These are phyloP conservation scores for Gambusia yucatana DNA, from an alignment of 2,797 vertebrate genomes.

Conservation along the genomic window DNA sequence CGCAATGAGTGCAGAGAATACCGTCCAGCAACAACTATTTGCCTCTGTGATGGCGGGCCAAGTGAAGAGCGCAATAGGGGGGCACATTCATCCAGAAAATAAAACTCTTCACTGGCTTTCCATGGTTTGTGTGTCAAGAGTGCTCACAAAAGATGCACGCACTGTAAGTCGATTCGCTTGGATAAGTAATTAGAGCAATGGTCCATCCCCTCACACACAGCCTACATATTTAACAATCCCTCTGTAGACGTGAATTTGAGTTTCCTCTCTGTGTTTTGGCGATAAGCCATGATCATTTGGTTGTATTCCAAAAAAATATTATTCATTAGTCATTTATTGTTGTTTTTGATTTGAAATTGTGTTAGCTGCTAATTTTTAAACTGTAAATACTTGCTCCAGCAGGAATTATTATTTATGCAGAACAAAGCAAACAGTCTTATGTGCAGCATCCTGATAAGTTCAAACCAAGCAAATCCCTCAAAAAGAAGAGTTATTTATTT, in stretches of 20 bases:
- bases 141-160: conserved; percentile 62
- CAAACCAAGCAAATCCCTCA: conserved; percentile 17
- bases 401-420: conserved; percentile 14
- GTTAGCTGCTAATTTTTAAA: conserved; percentile 15
- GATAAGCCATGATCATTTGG: conserved; percentile 46
- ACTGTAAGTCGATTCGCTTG: conserved; percentile 71
- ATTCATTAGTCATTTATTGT: conserved; percentile 41
- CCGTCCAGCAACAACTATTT: conserved; percentile 60
- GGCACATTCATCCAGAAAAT: conserved; percentile 30
- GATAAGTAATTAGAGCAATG: conserved; percentile 79
- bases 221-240: conserved; percentile 65
- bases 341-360: conserved; percentile 22
- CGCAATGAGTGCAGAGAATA: conserved; percentile 72
- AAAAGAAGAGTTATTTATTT: neutral
- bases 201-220: conserved; percentile 56
- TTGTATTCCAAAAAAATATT: conserved; percentile 44
- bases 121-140: conserved; percentile 37
- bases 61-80: conserved; percentile 33
- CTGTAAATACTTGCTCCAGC: neutral
- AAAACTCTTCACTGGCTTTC: conserved; percentile 35
- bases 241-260: conserved; percentile 24
- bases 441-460: conserved; percentile 28
- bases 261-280: conserved; percentile 27
- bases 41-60: conserved; percentile 64
- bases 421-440: conserved; percentile 18